These are phyloP conservation scores for Melinaea menophilus DNA, from an alignment of 2,888 invertebrate species.

Conservation along the genomic window DNA sequence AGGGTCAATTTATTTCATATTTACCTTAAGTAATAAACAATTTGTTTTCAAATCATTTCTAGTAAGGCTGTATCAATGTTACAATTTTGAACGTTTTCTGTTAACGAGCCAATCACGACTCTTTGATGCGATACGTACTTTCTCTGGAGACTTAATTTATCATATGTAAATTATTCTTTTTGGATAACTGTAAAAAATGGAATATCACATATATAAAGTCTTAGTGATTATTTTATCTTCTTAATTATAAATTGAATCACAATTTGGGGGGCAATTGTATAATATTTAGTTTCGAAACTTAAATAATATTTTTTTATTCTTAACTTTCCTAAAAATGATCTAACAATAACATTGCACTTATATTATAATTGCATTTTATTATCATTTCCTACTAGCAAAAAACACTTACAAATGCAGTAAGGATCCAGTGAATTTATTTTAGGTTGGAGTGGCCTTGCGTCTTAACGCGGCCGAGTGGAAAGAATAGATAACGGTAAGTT, in stretches of 20 bases:
- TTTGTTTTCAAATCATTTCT: constrained; percentile 9
- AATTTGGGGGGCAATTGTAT: no score
- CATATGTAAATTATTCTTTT: not conserved
- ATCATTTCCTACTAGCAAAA: no score
- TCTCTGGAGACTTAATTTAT: constrained; percentile 21
- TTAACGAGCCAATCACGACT: constrained; percentile 30
- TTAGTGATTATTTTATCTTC: no score
- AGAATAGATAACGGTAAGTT: constrained; percentile 37
- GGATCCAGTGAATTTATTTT: constrained; percentile 30
- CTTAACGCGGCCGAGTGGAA: constrained; percentile 37
- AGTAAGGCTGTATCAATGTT: constrained; percentile 14
- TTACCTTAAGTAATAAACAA: not conserved
- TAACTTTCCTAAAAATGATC: no score
- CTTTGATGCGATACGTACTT: constrained; percentile 24
- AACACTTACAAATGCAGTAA: not conserved
- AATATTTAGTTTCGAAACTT: no score
- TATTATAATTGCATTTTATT: no score
- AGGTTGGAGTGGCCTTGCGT: constrained; percentile 34
- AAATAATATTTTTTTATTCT: no score
- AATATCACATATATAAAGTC: no score
- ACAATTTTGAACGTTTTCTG: constrained; percentile 15
- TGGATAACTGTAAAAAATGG: no score
- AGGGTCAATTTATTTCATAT: no score
- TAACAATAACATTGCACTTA: no score
- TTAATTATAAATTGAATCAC: no score